Conservation (phyloP, 2,797 vertebrate species). For the Crax fasciolata region DNA sequence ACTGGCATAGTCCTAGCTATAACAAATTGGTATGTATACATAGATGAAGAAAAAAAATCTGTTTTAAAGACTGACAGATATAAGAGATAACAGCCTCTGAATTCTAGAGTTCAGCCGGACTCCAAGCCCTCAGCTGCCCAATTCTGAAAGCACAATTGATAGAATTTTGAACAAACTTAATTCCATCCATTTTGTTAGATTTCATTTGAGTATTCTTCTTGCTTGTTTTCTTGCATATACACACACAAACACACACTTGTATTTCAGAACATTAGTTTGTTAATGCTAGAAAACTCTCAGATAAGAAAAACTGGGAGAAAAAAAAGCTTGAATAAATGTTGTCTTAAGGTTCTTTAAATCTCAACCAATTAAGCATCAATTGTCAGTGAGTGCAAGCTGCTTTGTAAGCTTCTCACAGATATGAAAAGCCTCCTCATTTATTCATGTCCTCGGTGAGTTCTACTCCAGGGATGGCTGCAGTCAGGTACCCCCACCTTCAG, state of each 20-base stretch:
- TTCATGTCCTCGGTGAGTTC: conserved; percentile 30
- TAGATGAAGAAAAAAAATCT: neutral
- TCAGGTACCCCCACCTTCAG: conserved; percentile 30
- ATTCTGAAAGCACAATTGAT: neutral
- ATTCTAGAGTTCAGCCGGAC: neutral
- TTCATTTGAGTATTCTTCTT: neutral
- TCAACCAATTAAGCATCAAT: conserved; percentile 24
- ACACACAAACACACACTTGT: neutral
- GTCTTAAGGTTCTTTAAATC: conserved; percentile 20
- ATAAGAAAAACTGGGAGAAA: neutral
- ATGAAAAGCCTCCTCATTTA: conserved; percentile 30
- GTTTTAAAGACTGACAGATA: neutral
- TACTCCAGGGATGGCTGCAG: conserved; percentile 28
- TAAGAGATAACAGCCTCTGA: neutral
- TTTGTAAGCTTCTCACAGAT: conserved; percentile 1
- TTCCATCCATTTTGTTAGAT: neutral
- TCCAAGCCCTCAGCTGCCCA: neutral
- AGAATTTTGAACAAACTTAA: neutral
- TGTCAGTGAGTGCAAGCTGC: neutral
- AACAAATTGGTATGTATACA: neutral
- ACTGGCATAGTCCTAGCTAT: neutral
- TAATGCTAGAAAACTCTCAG: neutral
- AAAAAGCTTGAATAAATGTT: neutral
- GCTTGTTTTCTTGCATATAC: neutral
- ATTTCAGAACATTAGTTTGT: neutral